Base-by-base conservation (phyloP, 2,888 invertebrate species). In the Dasypogon diadema region DNA sequence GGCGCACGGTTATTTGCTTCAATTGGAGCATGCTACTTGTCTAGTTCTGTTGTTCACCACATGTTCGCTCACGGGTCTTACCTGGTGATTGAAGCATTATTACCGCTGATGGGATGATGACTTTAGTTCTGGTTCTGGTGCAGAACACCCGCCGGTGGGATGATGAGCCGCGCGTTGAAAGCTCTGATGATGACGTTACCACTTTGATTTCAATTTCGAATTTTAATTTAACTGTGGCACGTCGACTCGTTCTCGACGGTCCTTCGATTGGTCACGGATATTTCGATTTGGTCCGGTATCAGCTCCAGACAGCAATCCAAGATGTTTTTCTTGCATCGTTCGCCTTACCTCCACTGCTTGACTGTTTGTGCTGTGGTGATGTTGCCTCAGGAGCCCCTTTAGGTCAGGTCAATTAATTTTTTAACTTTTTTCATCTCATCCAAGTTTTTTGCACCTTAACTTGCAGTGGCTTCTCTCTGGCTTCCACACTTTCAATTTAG, bases 241-340 rank as follows among this genome's bases (percentile, higher is more conserved):
- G n/a, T 42, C 56, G 58, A 37, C 46, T 74, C 26, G 46, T 56
- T 74, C 42, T 14, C 16, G 75, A 75, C 73, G 73, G 46, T 65
- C 73, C 75, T 77, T 77, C 74, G 65, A 77, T 77, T 77, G 65
- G 77, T 75, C 65, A 75, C 65, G 77, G 77, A 75, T 75, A 77
- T 77, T 77, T 77, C 73, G 24, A 70, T 54, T 75, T 73, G 60
- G 30, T 58, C 16, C 42, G 58, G 74, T 37, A 58, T 58, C 37
- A 54, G n/a, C 37, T 6, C 42, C 42, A 70, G 54, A 34, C 51
- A 68, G 48, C 24, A 51, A 14, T 24, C 48, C 42, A 22, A 54
- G 24, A 26, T 10, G 60, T n/a, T 63, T 21, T 68, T 68, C 18
- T 48, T 51, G 16, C 34, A 6, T 54, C 34, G 48, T 22, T 51